Conservation (phyloP, 92 coral and sea anemone species). For the Nematostella vectensis region DNA sequence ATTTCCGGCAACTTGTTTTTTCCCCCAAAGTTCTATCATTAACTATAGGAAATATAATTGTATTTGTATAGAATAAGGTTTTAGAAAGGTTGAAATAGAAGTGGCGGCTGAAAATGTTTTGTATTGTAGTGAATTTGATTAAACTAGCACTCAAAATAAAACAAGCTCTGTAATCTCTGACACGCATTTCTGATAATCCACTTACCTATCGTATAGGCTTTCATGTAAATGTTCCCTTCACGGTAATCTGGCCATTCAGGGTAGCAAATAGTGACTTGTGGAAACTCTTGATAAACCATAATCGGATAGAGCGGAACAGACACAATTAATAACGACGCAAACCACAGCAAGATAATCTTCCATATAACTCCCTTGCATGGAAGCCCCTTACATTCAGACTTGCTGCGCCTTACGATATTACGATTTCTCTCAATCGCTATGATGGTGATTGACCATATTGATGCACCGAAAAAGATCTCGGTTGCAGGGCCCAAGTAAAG, state of each 20-base stretch:
- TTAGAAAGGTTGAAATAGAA: too few species aligned
- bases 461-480: conserved; percentile 71
- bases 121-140: too few species aligned
- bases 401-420: conserved; percentile 40
- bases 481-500: conserved; percentile 53
- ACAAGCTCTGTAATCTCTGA: too few species aligned
- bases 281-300: conserved; percentile 6
- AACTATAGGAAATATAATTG: too few species aligned
- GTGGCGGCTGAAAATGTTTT: too few species aligned
- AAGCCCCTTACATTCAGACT: conserved; percentile 8
- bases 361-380: conserved; percentile 24
- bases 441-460: conserved; percentile 76
- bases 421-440: conserved; percentile 70
- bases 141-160: too few species aligned
- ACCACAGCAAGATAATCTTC: conserved; percentile 46
- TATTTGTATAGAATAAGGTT: too few species aligned
- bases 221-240: conserved; percentile 2
- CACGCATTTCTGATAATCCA: too few species aligned
- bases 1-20: too few species aligned
- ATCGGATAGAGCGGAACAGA: conserved; percentile 54
- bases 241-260: conserved; percentile 19
- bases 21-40: too few species aligned
- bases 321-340: conserved; percentile 43
- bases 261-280: background rate
- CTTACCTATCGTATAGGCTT: conserved; percentile 12